Base-by-base conservation (phyloP, 1,140 invertebrate genomes). In the Pachypeltis micranthus region DNA sequence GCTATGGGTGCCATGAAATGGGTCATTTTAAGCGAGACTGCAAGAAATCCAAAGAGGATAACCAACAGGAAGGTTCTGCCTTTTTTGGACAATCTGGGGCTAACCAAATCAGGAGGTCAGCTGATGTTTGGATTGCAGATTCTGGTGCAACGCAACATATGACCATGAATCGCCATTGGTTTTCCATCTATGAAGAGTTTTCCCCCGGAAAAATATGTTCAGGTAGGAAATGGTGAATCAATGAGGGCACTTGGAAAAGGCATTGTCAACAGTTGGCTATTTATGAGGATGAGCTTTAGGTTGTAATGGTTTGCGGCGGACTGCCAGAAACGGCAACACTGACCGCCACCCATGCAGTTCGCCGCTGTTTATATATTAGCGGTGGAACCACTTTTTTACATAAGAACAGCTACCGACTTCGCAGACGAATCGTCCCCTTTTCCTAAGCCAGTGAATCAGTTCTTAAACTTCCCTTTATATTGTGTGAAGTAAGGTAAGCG, bases 171-270 rank as follows among this genome's bases (percentile, higher is more conserved):
- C 31, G 31, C 7, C 31, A 58, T 14, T 69, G 56, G 65, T 70
- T 69, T 26, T 12, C 25, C 12, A 63, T 23, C 2, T 69, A 67
- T 58, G 26, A n/a, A 56, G 59, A n/a, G 34, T 7, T 70, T 72
- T 47, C 14, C 54, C 10, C 4, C 44, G 10, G 59, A 62, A 21
- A 31, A 51, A 3, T n/a, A 25, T 4, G 61, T 70, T 2, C 21
- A 60, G 28, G 67, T 73, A 0, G 69, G 67, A 1, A 66, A 71
- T 61, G 65, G 68, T 14, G 44, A 66, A 19, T 27, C 28, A 24
- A 67, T 72, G 2, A 2, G 57, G 39, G 69, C 67, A 0, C 7
- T 59, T 4, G 71, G 70, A 27, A 57, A 51, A 21, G 68, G 70
- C 23, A 63, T 56, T 2, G 66, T 71, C 10, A 66, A 67, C 31